Evolutionary conservation across 2,113 vertebrate genomes (phyloP).

Genomic region (Glareola pratincola): DNA sequence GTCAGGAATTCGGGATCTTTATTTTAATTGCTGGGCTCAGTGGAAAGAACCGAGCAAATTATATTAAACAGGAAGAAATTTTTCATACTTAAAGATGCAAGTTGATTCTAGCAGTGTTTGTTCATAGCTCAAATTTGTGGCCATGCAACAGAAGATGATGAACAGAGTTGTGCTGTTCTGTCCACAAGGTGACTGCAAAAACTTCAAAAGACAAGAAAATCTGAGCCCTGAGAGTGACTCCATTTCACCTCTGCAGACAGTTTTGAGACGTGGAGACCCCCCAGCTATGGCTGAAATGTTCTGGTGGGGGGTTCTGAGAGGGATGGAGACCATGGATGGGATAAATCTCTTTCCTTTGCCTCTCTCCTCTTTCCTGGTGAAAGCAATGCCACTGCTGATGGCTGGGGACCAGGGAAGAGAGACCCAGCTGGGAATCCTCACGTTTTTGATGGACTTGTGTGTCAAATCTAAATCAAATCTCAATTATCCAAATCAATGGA

Average conservation of each 20-base stretch:
- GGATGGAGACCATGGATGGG: neutral
- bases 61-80: neutral
- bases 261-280: neutral
- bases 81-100: neutral
- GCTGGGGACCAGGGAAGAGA: neutral
- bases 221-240: neutral
- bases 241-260: neutral
- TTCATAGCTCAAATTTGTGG: neutral
- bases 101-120: neutral
- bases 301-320: neutral
- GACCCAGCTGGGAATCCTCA: neutral
- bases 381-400: neutral
- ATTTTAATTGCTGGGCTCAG: neutral
- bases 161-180: neutral
- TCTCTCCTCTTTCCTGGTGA: neutral
- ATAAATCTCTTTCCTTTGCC: neutral
- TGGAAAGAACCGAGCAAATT: neutral
- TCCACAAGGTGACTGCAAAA: neutral
- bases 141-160: neutral
- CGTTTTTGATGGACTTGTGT: neutral
- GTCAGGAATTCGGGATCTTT: neutral
- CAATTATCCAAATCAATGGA: neutral
- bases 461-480: neutral
- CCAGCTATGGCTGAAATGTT: neutral
- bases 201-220: neutral